These are phyloP conservation scores for Strigamia maritima DNA, from an alignment of 2,888 invertebrate genomes.

Conservation along the genomic window DNA sequence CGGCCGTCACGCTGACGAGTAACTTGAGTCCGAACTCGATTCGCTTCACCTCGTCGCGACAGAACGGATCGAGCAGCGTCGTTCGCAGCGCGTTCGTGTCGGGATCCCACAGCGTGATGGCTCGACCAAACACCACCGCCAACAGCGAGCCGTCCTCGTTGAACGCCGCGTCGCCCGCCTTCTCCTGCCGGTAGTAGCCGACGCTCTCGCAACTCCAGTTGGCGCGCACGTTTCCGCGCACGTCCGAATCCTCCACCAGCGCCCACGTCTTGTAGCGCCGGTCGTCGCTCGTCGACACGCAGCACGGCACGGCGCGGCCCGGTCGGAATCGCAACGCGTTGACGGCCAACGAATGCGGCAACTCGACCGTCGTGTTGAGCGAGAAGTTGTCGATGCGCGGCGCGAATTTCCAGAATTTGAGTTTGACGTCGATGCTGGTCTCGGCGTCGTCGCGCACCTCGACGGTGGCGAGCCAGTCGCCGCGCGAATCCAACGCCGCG, in stretches of 20 bases:
- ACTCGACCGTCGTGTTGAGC: slow-evolving; percentile 69
- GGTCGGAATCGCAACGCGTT: slow-evolving; percentile 63
- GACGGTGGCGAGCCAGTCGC: slow-evolving; percentile 69
- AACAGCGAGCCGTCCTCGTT: slow-evolving; percentile 73
- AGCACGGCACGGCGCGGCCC: slow-evolving; percentile 51
- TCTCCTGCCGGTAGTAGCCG: slow-evolving; percentile 62
- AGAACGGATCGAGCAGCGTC: slow-evolving; percentile 55
- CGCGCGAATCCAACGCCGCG: slow-evolving; percentile 64
- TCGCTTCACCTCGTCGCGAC: background rate
- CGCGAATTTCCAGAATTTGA: slow-evolving; percentile 71
- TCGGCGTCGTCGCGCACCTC: slow-evolving; percentile 58
- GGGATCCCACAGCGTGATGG: slow-evolving; percentile 68
- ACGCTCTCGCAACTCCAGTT: slow-evolving; percentile 66
- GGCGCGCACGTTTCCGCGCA: slow-evolving; percentile 52
- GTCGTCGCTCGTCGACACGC: slow-evolving; percentile 67
- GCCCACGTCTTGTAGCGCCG: slow-evolving; percentile 70
- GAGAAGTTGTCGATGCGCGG: slow-evolving; percentile 57
- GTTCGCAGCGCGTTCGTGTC: slow-evolving; percentile 60
- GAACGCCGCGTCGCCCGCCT: slow-evolving; percentile 62
- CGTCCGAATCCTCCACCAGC: slow-evolving; percentile 57
- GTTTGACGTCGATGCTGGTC: slow-evolving; percentile 61
- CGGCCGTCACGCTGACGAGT: background rate
- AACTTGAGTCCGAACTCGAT: background rate
- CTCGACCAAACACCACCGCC: slow-evolving; percentile 65
- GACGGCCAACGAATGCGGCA: slow-evolving; percentile 65